Percentiles rank a stretch among this genome's conserved stretches.
These are phyloP conservation scores for Huso huso DNA, from an alignment of 2,797 vertebrate species.

Conservation along the genomic window DNA sequence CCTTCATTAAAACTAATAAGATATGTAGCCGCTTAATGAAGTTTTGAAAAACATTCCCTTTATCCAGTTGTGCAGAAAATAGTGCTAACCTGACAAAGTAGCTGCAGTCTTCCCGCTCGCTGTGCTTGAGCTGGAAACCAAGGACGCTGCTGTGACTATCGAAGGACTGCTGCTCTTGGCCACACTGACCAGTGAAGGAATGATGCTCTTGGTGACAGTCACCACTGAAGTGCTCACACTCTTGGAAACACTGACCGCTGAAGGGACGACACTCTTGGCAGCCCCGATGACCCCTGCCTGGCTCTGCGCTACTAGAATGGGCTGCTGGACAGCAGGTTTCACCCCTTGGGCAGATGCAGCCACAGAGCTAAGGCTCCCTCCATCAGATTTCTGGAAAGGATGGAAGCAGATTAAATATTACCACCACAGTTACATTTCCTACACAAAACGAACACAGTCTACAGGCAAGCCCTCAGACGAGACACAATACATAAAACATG, in stretches of 20 bases:
- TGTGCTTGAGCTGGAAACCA: constrained; percentile 31
- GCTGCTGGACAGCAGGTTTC: constrained; percentile 69
- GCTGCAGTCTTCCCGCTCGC: constrained; percentile 52
- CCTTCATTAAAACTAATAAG: too few species aligned
- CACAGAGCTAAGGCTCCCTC: constrained; percentile 35
- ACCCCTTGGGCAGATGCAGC: constrained; percentile 40
- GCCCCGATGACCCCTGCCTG: constrained; percentile 68
- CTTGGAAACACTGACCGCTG: constrained; percentile 59
- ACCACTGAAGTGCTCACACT: constrained; percentile 51
- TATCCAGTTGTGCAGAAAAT: too few species aligned
- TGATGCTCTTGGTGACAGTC: constrained; percentile 51
- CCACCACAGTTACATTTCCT: too few species aligned
- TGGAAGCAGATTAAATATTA: background rate
- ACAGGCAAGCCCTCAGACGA: too few species aligned
- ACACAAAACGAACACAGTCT: too few species aligned
- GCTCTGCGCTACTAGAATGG: constrained; percentile 68
- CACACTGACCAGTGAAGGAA: constrained; percentile 32
- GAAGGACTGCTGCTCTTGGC: constrained; percentile 51
- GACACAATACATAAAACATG: too few species aligned
- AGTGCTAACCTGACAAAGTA: constrained; percentile 53
- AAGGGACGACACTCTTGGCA: constrained; percentile 53
- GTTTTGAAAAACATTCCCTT: too few species aligned
- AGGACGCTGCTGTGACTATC: constrained; percentile 50
- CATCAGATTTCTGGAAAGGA: constrained; percentile 49
- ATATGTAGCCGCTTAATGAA: too few species aligned